A percentile compares a stretch with the other conserved stretches of the same genome.
These are phyloP conservation scores for Malacosoma neustria DNA, from an alignment of 2,888 invertebrate species.

Conservation along the genomic window DNA sequence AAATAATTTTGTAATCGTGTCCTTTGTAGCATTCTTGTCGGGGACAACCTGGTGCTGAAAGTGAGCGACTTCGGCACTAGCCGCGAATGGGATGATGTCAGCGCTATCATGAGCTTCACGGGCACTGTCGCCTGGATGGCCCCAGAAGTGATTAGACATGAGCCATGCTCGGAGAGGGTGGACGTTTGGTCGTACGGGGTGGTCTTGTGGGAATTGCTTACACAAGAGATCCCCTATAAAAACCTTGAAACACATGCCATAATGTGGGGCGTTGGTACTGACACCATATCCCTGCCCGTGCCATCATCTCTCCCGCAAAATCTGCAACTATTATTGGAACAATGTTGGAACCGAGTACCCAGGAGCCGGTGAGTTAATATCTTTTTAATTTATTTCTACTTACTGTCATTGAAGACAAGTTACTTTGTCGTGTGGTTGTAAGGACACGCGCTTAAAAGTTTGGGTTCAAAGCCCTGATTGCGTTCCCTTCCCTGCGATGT, in stretches of 20 bases:
- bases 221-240: constrained; percentile 78
- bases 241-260: constrained; percentile 93
- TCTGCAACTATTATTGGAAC: constrained; percentile 89
- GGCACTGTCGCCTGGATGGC: constrained; percentile 99
- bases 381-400: not conserved
- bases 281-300: constrained; percentile 92
- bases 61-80: constrained; percentile 99
- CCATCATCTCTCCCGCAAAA: constrained; percentile 93
- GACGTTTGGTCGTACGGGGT: constrained; percentile 99
- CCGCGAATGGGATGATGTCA: constrained; percentile 94
- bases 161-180: constrained; percentile 97
- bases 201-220: constrained; percentile 97
- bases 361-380: constrained; percentile 75
- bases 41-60: constrained; percentile 87
- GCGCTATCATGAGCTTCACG: constrained; percentile 97
- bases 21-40: constrained; percentile 88
- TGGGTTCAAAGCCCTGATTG: too few relatives aligned
- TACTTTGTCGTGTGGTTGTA: too few relatives aligned
- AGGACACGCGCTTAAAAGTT: too few relatives aligned
- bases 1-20: too few relatives aligned
- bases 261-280: constrained; percentile 98
- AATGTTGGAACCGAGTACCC: constrained; percentile 95
- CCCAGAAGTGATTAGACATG: constrained; percentile 97
- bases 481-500: too few relatives aligned
- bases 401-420: too few relatives aligned